Evolutionary conservation across 2,113 vertebrate genomes (phyloP), one percentile per base, ranked within the genome.

Genomic region (Dromiciops gliroides): DNA sequence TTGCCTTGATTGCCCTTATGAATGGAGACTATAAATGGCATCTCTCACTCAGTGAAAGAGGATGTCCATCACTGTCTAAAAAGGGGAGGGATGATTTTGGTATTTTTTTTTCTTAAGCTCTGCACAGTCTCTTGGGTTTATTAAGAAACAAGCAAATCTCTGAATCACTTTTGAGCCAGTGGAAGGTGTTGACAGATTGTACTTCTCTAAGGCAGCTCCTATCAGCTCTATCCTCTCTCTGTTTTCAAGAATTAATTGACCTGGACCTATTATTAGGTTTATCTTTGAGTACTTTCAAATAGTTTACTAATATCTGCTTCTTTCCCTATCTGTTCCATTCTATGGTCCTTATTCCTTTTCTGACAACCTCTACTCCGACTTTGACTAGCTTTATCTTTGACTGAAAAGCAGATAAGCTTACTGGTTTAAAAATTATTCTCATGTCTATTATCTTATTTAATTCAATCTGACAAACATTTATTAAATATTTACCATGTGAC

Each of bases 311-410:
- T 75, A 2, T 26, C 49, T 92, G 90, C 97, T 75, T 91, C 92
- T 12, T 8, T 93, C 95, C 92, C 37, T 92, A 28, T 89, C 44
- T 75, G 5, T 51, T 25, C 49, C 37, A 1, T 4, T n/a, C 24
- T 50, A 48, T 7, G 94, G 47, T 22, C 26, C 16, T 24, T 49
- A 1, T 83, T 94, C 94, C 51, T 95, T 95, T 52, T 52, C 47
- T n/a, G 48, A 88, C 92, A 97, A 96, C 51, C 60, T 49, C 37
- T 22, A 56, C 50, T 95, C 92, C n/a, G 16, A 93, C 47, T 92
- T 97, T 89, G 96, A 1, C 96, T 93, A 94, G 93, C 37, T 83
- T 91, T 96, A 24, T 37, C n/a, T 94, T 89, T 94, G 75, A 47
- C 3, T 94, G 23, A 48, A 94, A 94, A 96, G 93, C 93, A 60